Base-by-base conservation (phyloP, 2,888 invertebrate genomes). In the Unio delphinus region DNA sequence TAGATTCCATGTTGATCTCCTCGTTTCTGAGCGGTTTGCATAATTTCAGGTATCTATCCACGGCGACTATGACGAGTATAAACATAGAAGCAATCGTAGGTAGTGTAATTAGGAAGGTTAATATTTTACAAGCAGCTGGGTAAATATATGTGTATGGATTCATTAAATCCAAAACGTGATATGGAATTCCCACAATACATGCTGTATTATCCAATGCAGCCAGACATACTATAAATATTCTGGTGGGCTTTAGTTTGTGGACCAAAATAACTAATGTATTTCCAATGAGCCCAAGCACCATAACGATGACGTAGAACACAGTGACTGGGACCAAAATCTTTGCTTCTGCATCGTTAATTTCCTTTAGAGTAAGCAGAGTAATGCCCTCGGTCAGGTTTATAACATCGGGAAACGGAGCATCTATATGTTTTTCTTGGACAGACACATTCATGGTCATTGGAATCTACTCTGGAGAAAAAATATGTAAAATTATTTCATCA, bases 1-100 rank as follows among this genome's bases (percentile, higher is more conserved):
- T 81, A 54, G 79, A 76, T 26, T 79, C 73, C 20, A 72, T 70
- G 18, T 75, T 68, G 4, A 71, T 59, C 26, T 84, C 73, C 64
- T 85, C 83, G 30, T 68, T 71, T 61, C 78, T 76, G 4, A 83
- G 69, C 2, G 84, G 84, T 28, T 74, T 70, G 45, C 83, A 82
- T 2, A 86, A 78, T 59, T 82, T 84, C 28, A 79, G 60, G 69
- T 78, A 86, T 23, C 79, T 69, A 54, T 80, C 79, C 5, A 80
- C 60, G 1, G 77, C 74, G 20, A 80, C 75, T 0, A 80, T 74
- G 3, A 76, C 60, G 26, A 80, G 59, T 15, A 78, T 70, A 23
- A 78, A 76, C 57, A 74, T 67, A 4, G 79, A 80, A 18, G 73
- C 69, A 5, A 68, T 17, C 20, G 73, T 67, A 45, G 70, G 66